These are phyloP conservation scores for Yponomeuta evonymella DNA, from an alignment of 2,888 invertebrate genomes.

Conservation along the genomic window DNA sequence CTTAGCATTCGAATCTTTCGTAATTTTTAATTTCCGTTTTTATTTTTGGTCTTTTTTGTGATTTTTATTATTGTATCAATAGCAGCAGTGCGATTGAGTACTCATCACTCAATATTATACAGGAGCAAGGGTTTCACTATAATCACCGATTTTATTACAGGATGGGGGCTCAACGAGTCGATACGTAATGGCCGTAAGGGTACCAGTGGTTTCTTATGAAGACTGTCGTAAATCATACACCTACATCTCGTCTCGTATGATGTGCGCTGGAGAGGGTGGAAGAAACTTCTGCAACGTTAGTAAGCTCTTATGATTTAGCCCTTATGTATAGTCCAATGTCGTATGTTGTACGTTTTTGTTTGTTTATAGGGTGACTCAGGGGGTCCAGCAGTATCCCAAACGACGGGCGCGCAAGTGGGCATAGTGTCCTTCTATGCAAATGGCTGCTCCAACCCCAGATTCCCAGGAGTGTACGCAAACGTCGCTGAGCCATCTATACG, in stretches of 20 bases:
- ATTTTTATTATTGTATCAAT: too few species aligned
- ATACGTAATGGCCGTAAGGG: conserved; percentile 40
- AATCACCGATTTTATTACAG: conserved; percentile 27
- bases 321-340: too few species aligned
- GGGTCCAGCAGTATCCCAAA: conserved; percentile 39
- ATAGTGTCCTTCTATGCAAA: conserved; percentile 39
- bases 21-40: too few species aligned
- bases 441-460: conserved; percentile 41
- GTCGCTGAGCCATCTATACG: conserved; percentile 29
- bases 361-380: conserved; percentile 50
- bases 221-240: conserved; percentile 34
- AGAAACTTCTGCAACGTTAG: conserved; percentile 62
- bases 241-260: conserved; percentile 46
- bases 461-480: conserved; percentile 45
- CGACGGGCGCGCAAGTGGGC: conserved; percentile 33
- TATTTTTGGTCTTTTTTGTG: too few species aligned
- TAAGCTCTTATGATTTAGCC: too few species aligned
- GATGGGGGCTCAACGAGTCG: conserved; percentile 41
- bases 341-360: neutral
- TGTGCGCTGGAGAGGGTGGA: conserved; percentile 63
- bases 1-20: too few species aligned
- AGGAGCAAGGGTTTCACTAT: too few species aligned
- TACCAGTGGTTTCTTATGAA: conserved; percentile 33
- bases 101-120: too few species aligned
- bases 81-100: too few species aligned